Base-by-base conservation (phyloP, 2,113 vertebrate species). In the Conger conger region DNA sequence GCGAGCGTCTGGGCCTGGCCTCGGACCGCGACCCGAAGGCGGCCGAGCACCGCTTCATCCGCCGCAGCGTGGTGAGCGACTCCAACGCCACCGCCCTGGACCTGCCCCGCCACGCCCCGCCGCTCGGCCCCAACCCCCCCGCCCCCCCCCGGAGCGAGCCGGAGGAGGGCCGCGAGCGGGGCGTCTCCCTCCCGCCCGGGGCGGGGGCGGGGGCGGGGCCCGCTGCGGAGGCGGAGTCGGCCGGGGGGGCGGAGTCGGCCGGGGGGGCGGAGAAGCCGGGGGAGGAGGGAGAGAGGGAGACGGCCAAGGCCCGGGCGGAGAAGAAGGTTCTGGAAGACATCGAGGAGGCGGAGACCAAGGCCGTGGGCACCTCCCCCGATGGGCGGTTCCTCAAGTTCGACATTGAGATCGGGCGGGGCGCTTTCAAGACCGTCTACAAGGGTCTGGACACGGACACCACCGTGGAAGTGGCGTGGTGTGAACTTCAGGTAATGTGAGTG, bases 361-460 rank as follows among this genome's bases (percentile, higher is more conserved):
- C 98, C 0, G 98, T 99, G 83, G 98, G 97, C n/a, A 95, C 98
- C 60, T 99, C 98, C 3, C 97, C 96, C 0, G 98, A 99, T 4
- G 98, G 98, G 30, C 97, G 98, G 86, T 99, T 99, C 89, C 94
- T 99, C 11, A 99, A 99, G 92, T 99, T 99, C 77, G 98, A 99
- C 94, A 99, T 99, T 2, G 98, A 99, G 92, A 97, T 99, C 3
- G 98, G 98, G 89, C 94, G 98, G 86, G 98, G 98, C 33, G 99
- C 98, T 68, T 99, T 99, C 91, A 99, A 99, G 95, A 99, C 98
- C 0, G 98, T 99, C 33, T 99, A 99, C 93, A 99, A 99, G 90
- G 98, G 98, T 7, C 94, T 99, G 92, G 98, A 99, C 91, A 99
- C 98, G 0, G 98, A 99, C 87, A 99, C 98, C 7, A 99, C 98